Base-by-base conservation (phyloP, 2,797 vertebrate genomes). In the Anguilla obscura region DNA sequence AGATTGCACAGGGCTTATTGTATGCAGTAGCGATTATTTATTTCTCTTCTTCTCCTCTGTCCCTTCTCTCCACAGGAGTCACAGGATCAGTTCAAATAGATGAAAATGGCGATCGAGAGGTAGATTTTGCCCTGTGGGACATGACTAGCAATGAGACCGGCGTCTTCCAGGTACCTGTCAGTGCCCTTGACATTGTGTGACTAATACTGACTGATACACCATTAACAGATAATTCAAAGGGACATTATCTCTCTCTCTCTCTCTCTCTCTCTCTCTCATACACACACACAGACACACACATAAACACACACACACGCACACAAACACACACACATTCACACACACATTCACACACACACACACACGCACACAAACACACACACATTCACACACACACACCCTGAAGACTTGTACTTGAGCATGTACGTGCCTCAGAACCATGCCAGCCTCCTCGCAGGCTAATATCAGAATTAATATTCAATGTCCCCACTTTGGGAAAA, bases 101-200 rank as follows among this genome's bases (percentile, higher is more conserved):
- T 0, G 95, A 97, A 92, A 97, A 95, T 0, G 98, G 98, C 1
- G 98, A 99, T 89, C 91, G 98, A 89, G 98, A 99, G 93, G 97
- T 96, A 0, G 97, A 98, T 91, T 99, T 97, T 0, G 97, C 97
- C 48, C 92, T 99, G 85, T 99, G 98, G 98, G 98, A 98, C 93
- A 96, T 98, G 96, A 92, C 92, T 0, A 96, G 98, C 33, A 95
- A 93, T 0, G 90, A 89, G 21, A 92, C 21, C 1, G 96, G 97
- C 1, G 40, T 91, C n/a, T 99, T 97, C 93, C 95, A 98, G 96
- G 98, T 99, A 93, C 1, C 71, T 56, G 40, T 58, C 69, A 21
- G 58, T 89, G 12, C 27, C 45, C 63, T 33, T 69, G 45, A 86
- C 30, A 40, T 58, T 82, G 48, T 27, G 56, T 63, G 63, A 83